Percentiles rank a stretch among this genome's conserved stretches.
These are phyloP conservation scores for Cecropterus lyciades DNA, from an alignment of 1,140 invertebrate genomes.

Conservation along the genomic window DNA sequence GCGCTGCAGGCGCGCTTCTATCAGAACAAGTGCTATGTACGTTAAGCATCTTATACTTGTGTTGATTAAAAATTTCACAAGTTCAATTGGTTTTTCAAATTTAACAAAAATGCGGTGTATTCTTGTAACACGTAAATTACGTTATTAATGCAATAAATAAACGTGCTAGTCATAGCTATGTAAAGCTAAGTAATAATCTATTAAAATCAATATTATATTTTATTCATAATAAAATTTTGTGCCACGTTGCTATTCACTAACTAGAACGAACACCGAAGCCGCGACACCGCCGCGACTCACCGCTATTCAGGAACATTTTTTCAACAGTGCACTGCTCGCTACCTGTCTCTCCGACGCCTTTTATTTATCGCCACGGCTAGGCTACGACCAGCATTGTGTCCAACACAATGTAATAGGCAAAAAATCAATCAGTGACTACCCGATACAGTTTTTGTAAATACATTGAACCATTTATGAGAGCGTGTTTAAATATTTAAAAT, in stretches of 20 bases:
- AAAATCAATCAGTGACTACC: not conserved
- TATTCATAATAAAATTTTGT: too few species aligned
- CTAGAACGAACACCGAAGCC: not conserved
- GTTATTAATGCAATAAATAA: too few species aligned
- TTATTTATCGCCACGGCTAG: not conserved
- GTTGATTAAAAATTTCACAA: too few species aligned
- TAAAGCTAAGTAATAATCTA: too few species aligned
- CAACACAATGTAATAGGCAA: not conserved
- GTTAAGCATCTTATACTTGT: too few species aligned
- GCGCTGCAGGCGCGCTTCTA: constrained; percentile 95
- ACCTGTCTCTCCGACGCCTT: not conserved
- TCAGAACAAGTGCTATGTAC: constrained; percentile 94
- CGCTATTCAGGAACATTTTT: not conserved
- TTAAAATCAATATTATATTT: too few species aligned
- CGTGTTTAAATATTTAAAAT: not conserved
- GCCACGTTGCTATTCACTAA: not conserved
- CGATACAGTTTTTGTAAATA: constrained; percentile 1
- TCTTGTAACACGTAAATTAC: too few species aligned
- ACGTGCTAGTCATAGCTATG: too few species aligned
- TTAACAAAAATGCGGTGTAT: too few species aligned
- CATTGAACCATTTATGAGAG: not conserved
- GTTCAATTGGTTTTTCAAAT: too few species aligned
- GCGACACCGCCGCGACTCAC: too few species aligned
- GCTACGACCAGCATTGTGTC: not conserved
- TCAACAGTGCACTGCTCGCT: not conserved